Conservation (phyloP, 2,888 invertebrate genomes). For the Osmoderma eremita region DNA sequence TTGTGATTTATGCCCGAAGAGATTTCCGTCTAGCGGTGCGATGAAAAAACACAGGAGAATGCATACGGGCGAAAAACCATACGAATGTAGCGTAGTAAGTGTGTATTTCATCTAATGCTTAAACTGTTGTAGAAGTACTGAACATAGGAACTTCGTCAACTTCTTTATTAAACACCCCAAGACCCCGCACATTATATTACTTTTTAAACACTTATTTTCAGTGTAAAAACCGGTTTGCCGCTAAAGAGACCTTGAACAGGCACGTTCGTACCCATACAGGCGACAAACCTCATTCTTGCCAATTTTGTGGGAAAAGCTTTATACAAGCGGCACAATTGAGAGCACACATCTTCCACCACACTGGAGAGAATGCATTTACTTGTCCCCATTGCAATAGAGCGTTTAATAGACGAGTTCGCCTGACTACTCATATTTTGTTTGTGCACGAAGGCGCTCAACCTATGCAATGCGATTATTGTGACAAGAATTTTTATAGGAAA, state of each 20-base stretch:
- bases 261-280: constrained; percentile 67
- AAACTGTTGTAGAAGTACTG: background rate
- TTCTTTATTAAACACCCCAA: too few species aligned
- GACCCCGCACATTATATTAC: background rate
- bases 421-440: constrained; percentile 70
- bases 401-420: constrained; percentile 62
- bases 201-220: constrained; percentile 60
- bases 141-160: background rate
- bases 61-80: constrained; percentile 71
- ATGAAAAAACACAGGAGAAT: constrained; percentile 77
- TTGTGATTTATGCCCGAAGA: constrained; percentile 79
- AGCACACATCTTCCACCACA: constrained; percentile 81
- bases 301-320: constrained; percentile 80
- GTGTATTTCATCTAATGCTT: background rate
- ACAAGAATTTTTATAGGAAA: constrained; percentile 70
- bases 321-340: constrained; percentile 82
- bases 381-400: constrained; percentile 70
- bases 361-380: constrained; percentile 73
- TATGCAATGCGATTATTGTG: constrained; percentile 68
- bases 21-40: constrained; percentile 78
- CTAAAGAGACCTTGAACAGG: constrained; percentile 76
- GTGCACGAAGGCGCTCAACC: constrained; percentile 73
- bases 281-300: constrained; percentile 71
- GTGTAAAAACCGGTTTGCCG: constrained; percentile 82
- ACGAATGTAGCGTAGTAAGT: constrained; percentile 65